A percentile compares a stretch with the other conserved stretches of the same genome.
These are phyloP conservation scores for Zelostemma sp. DNA, from an alignment of 1,140 invertebrate species.

Conservation along the genomic window DNA sequence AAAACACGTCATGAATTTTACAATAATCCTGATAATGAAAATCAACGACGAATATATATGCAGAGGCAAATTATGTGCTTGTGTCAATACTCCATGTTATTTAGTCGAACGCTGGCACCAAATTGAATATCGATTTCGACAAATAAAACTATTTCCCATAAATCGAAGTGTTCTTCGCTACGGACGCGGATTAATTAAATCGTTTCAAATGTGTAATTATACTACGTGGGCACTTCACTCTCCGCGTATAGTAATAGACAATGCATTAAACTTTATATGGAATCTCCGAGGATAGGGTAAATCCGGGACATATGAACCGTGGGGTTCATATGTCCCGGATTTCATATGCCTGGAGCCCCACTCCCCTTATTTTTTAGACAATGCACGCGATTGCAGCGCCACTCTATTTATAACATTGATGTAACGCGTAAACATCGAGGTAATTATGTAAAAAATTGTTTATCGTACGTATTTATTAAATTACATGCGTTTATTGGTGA, in stretches of 20 bases:
- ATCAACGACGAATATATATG: background rate
- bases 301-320: too few species aligned
- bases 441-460: too few species aligned
- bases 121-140: slow-evolving; percentile 1
- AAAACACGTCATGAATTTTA: background rate
- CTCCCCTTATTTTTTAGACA: too few species aligned
- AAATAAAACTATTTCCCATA: background rate
- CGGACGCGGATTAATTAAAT: background rate
- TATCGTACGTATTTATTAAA: too few species aligned
- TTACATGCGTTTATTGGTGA: too few species aligned
- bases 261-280: too few species aligned
- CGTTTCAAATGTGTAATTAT: background rate
- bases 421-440: too few species aligned
- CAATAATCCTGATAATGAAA: background rate
- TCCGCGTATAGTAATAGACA: background rate
- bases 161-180: background rate
- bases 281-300: too few species aligned
- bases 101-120: background rate
- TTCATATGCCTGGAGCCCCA: too few species aligned
- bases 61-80: background rate
- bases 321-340: too few species aligned
- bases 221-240: background rate
- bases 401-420: too few species aligned
- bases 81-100: background rate
- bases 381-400: too few species aligned